Evolutionary conservation across 2,888 invertebrate genomes (phyloP).

Genomic region (Antitype chi): DNA sequence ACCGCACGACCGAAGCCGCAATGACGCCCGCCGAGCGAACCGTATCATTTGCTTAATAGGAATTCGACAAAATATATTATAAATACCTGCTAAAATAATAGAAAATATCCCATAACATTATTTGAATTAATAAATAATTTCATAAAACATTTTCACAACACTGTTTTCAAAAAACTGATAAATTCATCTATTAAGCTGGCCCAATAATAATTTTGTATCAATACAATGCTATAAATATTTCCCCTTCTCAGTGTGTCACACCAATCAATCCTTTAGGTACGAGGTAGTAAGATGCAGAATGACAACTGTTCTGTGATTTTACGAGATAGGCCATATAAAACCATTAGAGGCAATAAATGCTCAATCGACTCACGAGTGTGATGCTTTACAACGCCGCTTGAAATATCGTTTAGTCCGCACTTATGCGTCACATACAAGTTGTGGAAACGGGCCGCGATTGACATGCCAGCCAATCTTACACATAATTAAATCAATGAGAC

Average conservation of each 20-base stretch:
- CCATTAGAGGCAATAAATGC: constrained; percentile 82
- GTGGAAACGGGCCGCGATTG: constrained; percentile 70
- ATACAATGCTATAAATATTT: constrained; percentile 40
- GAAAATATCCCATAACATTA: constrained; percentile 48
- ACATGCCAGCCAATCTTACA: constrained; percentile 71
- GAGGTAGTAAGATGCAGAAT: constrained; percentile 47
- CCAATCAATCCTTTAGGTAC: constrained; percentile 47
- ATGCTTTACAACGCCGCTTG: constrained; percentile 76
- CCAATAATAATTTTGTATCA: constrained; percentile 20
- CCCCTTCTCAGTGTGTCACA: constrained; percentile 16
- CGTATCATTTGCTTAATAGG: constrained; percentile 87
- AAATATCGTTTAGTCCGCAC: constrained; percentile 68
- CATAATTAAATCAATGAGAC: constrained; percentile 75
- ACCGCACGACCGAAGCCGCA: constrained; percentile 88
- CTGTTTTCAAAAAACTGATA: not conserved
- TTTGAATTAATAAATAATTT: constrained; percentile 1
- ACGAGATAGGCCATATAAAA: constrained; percentile 79
- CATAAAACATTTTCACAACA: not conserved
- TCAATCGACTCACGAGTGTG: constrained; percentile 75
- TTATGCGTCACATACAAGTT: constrained; percentile 59
- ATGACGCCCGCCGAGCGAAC: constrained; percentile 84
- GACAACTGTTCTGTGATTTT: constrained; percentile 77
- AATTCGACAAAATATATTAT: constrained; percentile 82
- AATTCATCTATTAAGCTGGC: constrained; percentile 9
- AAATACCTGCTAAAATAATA: constrained; percentile 39